Evolutionary conservation across 2,888 invertebrate genomes (phyloP).

Genomic region (Flexamia atlantica): DNA sequence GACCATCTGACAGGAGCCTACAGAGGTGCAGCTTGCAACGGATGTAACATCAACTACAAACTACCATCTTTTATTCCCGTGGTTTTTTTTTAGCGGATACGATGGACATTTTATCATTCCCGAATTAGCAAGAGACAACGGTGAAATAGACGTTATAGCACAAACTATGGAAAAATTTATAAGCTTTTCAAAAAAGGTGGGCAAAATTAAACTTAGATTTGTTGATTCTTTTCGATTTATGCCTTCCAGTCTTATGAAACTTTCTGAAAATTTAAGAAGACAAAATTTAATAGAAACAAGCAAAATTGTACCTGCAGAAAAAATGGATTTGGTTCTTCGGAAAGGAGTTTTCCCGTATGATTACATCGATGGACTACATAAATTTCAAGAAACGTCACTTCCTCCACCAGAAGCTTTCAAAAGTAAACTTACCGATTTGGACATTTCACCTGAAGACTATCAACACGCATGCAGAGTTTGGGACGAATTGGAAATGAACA

Average conservation of each 20-base stretch:
- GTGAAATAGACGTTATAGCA: constrained; percentile 26
- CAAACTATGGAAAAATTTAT: constrained; percentile 43
- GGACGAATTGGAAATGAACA: constrained; percentile 70
- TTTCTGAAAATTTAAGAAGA: not conserved
- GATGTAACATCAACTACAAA: constrained; percentile 47
- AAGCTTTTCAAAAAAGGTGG: constrained; percentile 43
- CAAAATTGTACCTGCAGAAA: constrained; percentile 17
- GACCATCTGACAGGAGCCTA: constrained; percentile 41
- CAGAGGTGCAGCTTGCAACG: constrained; percentile 43
- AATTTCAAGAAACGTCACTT: constrained; percentile 65
- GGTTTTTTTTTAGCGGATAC: constrained; percentile 30
- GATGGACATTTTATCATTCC: constrained; percentile 36
- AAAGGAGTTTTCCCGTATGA: constrained; percentile 68
- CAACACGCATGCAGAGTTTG: constrained; percentile 72
- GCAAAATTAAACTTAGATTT: constrained; percentile 45
- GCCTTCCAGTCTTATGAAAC: constrained; percentile 15
- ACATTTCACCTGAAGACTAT: constrained; percentile 71
- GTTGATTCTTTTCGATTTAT: constrained; percentile 32
- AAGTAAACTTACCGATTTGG: constrained; percentile 67
- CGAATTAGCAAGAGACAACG: not conserved
- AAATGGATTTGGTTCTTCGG: constrained; percentile 41
- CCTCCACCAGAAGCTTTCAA: constrained; percentile 69
- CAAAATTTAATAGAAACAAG: constrained; percentile 20
- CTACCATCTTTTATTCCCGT: constrained; percentile 32
- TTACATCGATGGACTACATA: constrained; percentile 64